Percentiles rank a stretch among this genome's conserved stretches.
Conservation (phyloP, 2,888 invertebrate species). For the Julus scandinavius region DNA sequence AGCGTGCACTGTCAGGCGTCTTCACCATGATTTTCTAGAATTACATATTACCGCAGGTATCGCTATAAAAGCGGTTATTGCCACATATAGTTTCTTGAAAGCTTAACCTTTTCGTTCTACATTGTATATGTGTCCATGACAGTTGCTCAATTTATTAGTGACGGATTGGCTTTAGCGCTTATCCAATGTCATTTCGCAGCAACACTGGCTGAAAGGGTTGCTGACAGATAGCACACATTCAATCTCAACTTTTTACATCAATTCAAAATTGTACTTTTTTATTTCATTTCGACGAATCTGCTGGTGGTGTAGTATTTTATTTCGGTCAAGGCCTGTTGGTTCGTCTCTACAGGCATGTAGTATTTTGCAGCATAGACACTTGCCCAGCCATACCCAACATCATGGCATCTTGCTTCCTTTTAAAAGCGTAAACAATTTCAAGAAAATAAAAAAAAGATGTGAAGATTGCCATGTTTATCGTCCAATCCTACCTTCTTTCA, state of each 20-base stretch:
- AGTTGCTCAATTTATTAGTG: not conserved
- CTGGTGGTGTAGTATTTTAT: not conserved
- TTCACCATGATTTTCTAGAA: not conserved
- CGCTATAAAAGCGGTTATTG: not conserved
- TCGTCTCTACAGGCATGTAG: not conserved
- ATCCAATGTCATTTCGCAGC: not conserved
- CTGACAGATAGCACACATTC: not conserved
- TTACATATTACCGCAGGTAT: not conserved
- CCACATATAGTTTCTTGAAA: not conserved
- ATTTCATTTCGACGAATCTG: not conserved
- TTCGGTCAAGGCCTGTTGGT: not conserved
- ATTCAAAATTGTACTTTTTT: not conserved
- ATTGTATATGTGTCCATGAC: not conserved
- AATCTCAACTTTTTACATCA: not conserved
- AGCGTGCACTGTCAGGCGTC: not conserved
- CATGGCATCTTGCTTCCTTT: not conserved
- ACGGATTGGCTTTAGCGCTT: not conserved
- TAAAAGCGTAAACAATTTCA: conserved; percentile 18
- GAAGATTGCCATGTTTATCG: not conserved
- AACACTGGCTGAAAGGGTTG: not conserved
- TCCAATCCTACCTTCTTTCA: not conserved
- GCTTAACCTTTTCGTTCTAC: not conserved
- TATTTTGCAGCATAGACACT: not conserved
- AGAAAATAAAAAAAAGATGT: not conserved
- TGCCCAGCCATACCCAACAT: not conserved